phyloP scores from a whole-genome alignment of 2,797 vertebrate species.

The Danio aesculapii region DNA sequence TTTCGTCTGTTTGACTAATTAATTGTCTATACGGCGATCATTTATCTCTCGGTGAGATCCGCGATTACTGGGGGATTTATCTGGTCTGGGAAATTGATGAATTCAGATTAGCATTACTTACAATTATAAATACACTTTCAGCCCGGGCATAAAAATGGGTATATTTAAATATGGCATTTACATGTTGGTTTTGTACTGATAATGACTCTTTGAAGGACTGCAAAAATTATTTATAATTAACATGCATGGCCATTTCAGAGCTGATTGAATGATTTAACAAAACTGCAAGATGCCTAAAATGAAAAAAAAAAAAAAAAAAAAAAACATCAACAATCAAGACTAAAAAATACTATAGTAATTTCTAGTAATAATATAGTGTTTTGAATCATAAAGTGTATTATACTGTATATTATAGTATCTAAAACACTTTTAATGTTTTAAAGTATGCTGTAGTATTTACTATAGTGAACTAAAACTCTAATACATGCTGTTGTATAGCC shows the following conservation, averaged over 20 bases:
- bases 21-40: not conserved
- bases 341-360: too few relatives aligned
- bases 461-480: too few relatives aligned
- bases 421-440: too few relatives aligned
- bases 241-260: not conserved
- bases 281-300: not conserved
- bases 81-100: not conserved
- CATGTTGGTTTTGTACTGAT: not conserved
- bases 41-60: slow-evolving; percentile 7
- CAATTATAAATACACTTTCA: not conserved
- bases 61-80: not conserved
- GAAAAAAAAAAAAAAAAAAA: too few relatives aligned
- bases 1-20: slow-evolving; percentile 10
- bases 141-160: not conserved
- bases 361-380: too few relatives aligned
- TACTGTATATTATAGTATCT: too few relatives aligned
- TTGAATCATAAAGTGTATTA: too few relatives aligned
- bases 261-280: not conserved
- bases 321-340: too few relatives aligned
- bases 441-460: too few relatives aligned
- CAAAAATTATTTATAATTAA: not conserved
- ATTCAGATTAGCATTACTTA: not conserved
- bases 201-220: not conserved
- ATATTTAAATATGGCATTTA: not conserved
- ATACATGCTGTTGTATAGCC: too few relatives aligned